These are phyloP conservation scores for Psittacula echo DNA, from an alignment of 2,797 vertebrate species.

Conservation along the genomic window DNA sequence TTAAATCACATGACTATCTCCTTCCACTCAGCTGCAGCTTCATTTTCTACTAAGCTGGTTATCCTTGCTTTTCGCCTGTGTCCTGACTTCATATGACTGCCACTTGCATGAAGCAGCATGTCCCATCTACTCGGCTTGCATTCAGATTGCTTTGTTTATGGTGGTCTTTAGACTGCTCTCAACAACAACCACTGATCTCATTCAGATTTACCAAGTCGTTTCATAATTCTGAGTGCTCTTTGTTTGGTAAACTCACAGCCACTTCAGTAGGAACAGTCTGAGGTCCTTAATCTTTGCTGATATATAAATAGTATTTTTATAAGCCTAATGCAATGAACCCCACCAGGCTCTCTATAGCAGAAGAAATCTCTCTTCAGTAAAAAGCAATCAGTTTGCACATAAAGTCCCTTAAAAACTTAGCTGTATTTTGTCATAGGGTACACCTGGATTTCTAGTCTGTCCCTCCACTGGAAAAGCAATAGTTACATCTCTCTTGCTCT, in stretches of 20 bases:
- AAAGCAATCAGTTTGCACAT: background rate
- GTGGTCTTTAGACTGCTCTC: background rate
- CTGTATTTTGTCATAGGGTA: background rate
- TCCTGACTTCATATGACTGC: background rate
- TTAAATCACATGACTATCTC: background rate
- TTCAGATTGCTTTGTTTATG: background rate
- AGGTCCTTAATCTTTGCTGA: background rate
- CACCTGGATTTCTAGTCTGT: background rate
- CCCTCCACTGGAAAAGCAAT: background rate
- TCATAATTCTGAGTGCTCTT: background rate
- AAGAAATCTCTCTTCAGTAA: background rate
- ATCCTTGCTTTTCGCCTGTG: background rate
- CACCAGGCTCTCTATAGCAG: background rate
- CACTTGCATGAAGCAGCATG: background rate
- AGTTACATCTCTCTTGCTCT: background rate
- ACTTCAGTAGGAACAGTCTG: background rate
- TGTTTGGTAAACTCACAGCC: background rate
- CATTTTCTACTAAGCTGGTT: constrained; percentile 20
- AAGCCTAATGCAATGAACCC: background rate
- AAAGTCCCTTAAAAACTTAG: background rate
- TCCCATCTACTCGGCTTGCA: background rate
- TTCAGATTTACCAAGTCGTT: background rate
- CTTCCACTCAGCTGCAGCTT: background rate
- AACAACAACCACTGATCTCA: background rate
- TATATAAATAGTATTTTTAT: background rate